Percentiles rank a stretch among this genome's conserved stretches.
Conservation (phyloP, 1,140 invertebrate genomes). For the Mamestra configurata region DNA sequence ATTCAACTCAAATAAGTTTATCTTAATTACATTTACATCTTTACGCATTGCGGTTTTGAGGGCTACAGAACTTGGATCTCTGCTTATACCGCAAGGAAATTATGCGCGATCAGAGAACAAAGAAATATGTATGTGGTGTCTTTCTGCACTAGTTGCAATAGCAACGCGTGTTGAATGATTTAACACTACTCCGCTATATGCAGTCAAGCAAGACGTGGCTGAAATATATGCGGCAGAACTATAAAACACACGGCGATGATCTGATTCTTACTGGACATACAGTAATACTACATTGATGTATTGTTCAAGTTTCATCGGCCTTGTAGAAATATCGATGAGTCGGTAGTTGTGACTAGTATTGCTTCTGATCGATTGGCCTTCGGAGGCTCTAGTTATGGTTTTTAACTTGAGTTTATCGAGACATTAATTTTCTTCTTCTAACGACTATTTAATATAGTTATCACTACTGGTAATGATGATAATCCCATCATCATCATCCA, state of each 20-base stretch:
- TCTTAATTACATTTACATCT: neutral
- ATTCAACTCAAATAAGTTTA: neutral
- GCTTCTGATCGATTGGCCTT: constrained; percentile 11
- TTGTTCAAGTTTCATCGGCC: neutral
- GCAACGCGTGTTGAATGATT: constrained; percentile 11
- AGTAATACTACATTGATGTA: neutral
- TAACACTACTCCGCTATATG: constrained; percentile 6
- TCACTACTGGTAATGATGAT: too few species aligned
- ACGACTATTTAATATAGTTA: neutral
- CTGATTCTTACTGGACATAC: neutral
- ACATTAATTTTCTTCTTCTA: neutral
- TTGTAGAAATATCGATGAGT: constrained; percentile 12
- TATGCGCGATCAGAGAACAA: neutral
- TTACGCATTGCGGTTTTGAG: neutral
- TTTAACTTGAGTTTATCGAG: neutral
- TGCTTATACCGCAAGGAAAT: neutral
- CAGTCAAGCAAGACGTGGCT: neutral
- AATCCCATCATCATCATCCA: too few species aligned
- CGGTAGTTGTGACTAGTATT: neutral
- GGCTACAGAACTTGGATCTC: neutral
- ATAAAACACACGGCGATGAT: neutral
- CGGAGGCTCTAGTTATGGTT: neutral
- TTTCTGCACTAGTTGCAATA: constrained; percentile 12
- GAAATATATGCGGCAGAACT: neutral
- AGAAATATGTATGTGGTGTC: neutral